phyloP scores from a whole-genome alignment of 2,888 invertebrate species.

The Drosophila emarginata region DNA sequence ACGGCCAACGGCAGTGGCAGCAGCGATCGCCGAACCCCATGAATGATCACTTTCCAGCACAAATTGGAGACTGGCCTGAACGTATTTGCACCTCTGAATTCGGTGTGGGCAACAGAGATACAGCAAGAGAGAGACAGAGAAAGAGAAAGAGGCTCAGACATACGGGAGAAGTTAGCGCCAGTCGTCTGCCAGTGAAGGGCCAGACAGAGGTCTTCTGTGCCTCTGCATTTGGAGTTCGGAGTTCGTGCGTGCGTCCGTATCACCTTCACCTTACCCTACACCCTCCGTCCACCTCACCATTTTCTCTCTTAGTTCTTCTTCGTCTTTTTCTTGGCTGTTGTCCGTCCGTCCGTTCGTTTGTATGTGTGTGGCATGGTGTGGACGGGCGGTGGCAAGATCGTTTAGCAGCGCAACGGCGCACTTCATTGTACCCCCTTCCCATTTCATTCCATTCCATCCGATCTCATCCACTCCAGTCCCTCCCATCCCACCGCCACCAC shows the following conservation, averaged over 20 bases:
- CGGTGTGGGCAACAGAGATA: constrained; percentile 63
- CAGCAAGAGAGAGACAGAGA: neutral
- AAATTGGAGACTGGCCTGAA: constrained; percentile 74
- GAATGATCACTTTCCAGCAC: constrained; percentile 75
- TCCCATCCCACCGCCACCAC: too few species aligned
- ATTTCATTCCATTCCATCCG: neutral
- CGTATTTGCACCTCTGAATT: constrained; percentile 80
- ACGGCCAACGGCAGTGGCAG: constrained; percentile 38
- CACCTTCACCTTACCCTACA: constrained; percentile 11
- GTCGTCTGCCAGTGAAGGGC: constrained; percentile 58
- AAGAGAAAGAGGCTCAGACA: constrained; percentile 23
- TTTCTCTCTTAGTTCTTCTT: neutral
- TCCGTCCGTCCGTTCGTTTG: constrained; percentile 11
- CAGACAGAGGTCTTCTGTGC: constrained; percentile 17
- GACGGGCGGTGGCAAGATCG: constrained; percentile 78
- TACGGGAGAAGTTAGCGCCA: constrained; percentile 54
- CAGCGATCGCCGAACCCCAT: constrained; percentile 48
- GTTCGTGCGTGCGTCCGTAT: constrained; percentile 67
- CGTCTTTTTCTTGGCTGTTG: neutral
- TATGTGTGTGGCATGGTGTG: constrained; percentile 74
- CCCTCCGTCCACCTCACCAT: too few species aligned
- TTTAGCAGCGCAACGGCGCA: constrained; percentile 74
- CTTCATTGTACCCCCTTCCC: constrained; percentile 56
- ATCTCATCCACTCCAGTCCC: too few species aligned
- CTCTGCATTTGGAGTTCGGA: constrained; percentile 55